phyloP scores from a whole-genome alignment of 2,888 invertebrate genomes.

The Coleophora deauratella region DNA sequence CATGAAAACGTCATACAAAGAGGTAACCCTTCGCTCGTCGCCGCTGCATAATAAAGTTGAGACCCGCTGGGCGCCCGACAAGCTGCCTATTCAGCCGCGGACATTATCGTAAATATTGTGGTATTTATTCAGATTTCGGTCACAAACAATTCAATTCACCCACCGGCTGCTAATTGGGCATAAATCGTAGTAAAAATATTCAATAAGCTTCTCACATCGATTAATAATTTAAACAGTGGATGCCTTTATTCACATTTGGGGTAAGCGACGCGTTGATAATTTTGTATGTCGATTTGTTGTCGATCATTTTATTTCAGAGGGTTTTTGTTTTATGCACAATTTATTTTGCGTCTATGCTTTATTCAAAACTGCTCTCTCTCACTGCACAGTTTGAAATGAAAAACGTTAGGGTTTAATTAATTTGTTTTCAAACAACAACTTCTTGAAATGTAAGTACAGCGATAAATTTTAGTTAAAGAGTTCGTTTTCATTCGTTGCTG shows the following conservation, averaged over 20 bases:
- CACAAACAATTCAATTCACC: slow-evolving; percentile 73
- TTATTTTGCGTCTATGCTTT: slow-evolving; percentile 13
- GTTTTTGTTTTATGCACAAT: slow-evolving; percentile 36
- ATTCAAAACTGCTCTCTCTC: slow-evolving; percentile 11
- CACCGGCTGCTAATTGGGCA: slow-evolving; percentile 68
- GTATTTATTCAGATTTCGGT: slow-evolving; percentile 68
- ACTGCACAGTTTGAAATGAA: slow-evolving; percentile 31
- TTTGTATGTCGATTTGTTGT: slow-evolving; percentile 46
- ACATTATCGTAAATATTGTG: slow-evolving; percentile 73
- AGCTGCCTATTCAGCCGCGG: slow-evolving; percentile 58
- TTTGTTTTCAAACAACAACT: slow-evolving; percentile 23
- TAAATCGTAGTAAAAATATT: slow-evolving; percentile 69
- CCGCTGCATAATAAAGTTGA: slow-evolving; percentile 52
- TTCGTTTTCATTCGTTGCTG: slow-evolving; percentile 26
- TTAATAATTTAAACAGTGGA: slow-evolving; percentile 58
- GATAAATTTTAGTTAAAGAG: slow-evolving; percentile 34
- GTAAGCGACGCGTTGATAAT: slow-evolving; percentile 55
- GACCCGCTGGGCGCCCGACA: slow-evolving; percentile 24
- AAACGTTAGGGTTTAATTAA: slow-evolving; percentile 28
- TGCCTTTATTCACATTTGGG: slow-evolving; percentile 61
- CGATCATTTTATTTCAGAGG: slow-evolving; percentile 33
- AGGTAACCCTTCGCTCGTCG: slow-evolving; percentile 68
- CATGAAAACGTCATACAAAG: slow-evolving; percentile 65
- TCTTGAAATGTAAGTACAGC: slow-evolving; percentile 7
- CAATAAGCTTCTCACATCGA: slow-evolving; percentile 65